Base-by-base conservation (phyloP, 64 coral and sea anemone genomes). In the Montipora capricornis region DNA sequence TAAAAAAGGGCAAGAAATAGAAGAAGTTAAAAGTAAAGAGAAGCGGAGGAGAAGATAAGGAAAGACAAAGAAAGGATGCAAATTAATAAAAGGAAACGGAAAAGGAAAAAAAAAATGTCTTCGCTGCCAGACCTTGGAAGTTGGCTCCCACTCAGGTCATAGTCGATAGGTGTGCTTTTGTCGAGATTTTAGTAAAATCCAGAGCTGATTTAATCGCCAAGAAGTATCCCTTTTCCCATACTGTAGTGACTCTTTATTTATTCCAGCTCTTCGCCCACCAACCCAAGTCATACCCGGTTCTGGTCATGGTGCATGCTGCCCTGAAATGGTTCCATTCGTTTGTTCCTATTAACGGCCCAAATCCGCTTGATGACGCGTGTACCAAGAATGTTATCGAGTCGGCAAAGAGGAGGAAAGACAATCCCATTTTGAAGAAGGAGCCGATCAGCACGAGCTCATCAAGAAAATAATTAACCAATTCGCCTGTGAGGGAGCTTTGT, bases 311-410 rank as follows among this genome's bases (percentile, higher is more conserved):
- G 7, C n/a, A 70, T 19, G 79, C 90, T 12, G 90, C 90, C 0
- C 49, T 92, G 1, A 92, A 92, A 83, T 84, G 90, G 37, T 57
- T 77, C 47, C 80, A 92, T 48, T 83, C 79, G 1, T 64, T 92
- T 4, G 2, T 76, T 9, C 90, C 68, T 24, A 68, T 69, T 48
- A 71, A 22, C 17, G 19, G 20, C 8, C 26, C 0, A 6, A 92
- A 92, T 62, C 90, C 90, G 4, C 49, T 84, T 1, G 70, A 92
- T 20, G 64, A 45, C 50, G 5, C 61, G 0, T 60, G 73, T 46
- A 50, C 45, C 26, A 49, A 73, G 7, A 92, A 85, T 64, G 7
- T 92, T 9, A 5, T 85, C 2, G 80, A 92, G 16, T n/a, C 79
- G 2, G 47, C 68, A 0, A 92, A 61, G 83, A 17, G 90, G 4